Evolutionary conservation across 2,888 invertebrate genomes (phyloP).

Genomic region (Adelphocoris suturalis): DNA sequence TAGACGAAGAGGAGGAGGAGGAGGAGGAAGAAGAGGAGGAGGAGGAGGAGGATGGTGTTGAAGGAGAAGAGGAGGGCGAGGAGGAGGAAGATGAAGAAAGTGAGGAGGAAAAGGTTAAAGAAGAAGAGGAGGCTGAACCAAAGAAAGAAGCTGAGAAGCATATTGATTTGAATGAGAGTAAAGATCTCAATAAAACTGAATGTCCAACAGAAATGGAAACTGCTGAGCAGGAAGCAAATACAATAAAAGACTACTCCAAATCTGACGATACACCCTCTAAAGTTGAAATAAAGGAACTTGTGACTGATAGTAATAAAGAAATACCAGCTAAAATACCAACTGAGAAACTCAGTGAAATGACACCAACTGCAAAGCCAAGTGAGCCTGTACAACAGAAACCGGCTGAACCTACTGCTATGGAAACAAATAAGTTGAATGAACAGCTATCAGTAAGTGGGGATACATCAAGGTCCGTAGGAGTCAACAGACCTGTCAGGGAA

Average conservation of each 20-base stretch:
- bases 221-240: background rate
- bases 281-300: conserved; percentile 77
- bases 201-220: background rate
- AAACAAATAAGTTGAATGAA: background rate
- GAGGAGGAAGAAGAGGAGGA: conserved; percentile 69
- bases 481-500: background rate
- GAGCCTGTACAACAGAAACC: background rate
- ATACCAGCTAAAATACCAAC: background rate
- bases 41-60: conserved; percentile 77
- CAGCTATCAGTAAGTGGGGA: background rate
- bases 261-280: conserved; percentile 60
- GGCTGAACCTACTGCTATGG: background rate
- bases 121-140: background rate
- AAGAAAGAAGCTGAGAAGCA: conserved; percentile 75
- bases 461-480: background rate
- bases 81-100: conserved; percentile 74
- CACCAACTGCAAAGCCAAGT: background rate
- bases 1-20: conserved; percentile 73
- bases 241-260: conserved; percentile 77
- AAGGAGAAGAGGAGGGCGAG: conserved; percentile 78
- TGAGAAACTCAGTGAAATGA: conserved; percentile 76
- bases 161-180: background rate
- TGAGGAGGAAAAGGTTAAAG: conserved; percentile 76
- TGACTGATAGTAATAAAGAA: background rate
- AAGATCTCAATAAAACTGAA: background rate